Evolutionary conservation across 2,113 vertebrate genomes (phyloP), one percentile per base, ranked within the genome.

Genomic region (Carassius carassius): DNA sequence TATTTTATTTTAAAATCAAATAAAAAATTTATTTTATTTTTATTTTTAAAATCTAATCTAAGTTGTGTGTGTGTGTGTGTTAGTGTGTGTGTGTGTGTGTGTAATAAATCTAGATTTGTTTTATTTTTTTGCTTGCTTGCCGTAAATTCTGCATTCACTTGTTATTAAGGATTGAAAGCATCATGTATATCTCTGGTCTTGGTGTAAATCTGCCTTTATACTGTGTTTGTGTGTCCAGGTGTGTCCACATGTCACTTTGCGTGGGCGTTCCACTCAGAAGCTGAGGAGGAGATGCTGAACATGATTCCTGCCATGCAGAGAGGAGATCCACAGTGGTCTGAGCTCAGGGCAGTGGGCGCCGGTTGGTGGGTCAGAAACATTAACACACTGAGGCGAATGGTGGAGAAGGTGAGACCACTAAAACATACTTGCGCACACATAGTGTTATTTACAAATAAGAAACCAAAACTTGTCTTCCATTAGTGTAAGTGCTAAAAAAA

Each of bases 291-390:
- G 92, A 82, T 98, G 91, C 95, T 99, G 87, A 99, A 97, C 92
- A 98, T 97, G 96, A 98, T 99, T 90, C 98, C 98, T 3, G 97
- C 98, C 67, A 99, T 99, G 95, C 97, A 99, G 91, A 96, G 96
- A 90, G 97, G 97, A 21, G 97, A 99, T 91, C 97, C 96, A 0
- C 97, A 98, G 91, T 99, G 98, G 98, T 97, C 98, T 73, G 98
- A 99, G 78, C 93, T 99, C 85, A 94, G 97, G 91, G 97, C 97
- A 0, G 89, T 99, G 83, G 98, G 98, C 32, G 97, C 98, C 58
- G 98, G 98, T 8, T 99, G 98, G 98, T 99, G 98, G 98, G 96
- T 99, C 88, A 95, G 98, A 73, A 99, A 99, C 89, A 97, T 98
- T 90, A 99, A 97, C 93, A 99, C 98, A 0, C 96, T 99, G 70